Evolutionary conservation across 1,140 invertebrate species (phyloP).

Genomic region (Aphis gossypii): DNA sequence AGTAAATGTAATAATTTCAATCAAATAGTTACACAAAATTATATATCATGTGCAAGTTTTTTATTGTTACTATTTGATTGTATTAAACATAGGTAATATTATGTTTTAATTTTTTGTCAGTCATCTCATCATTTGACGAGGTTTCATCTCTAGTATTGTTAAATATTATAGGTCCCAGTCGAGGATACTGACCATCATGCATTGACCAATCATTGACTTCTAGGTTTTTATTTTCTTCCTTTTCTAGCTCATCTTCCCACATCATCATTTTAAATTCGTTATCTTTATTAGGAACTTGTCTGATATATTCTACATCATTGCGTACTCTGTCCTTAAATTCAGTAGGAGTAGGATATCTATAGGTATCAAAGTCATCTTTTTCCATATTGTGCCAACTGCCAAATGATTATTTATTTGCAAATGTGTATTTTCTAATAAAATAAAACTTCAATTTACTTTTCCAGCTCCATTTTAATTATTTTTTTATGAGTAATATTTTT

Average conservation of each 20-base stretch:
- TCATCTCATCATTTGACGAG: neutral
- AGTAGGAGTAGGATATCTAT: neutral
- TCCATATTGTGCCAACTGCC: neutral
- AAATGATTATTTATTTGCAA: neutral
- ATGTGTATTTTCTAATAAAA: neutral
- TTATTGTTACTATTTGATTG: neutral
- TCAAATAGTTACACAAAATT: neutral
- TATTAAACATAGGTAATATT: neutral
- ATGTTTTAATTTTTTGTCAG: neutral
- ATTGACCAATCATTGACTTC: conserved; percentile 44
- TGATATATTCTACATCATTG: neutral
- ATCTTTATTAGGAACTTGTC: conserved; percentile 31
- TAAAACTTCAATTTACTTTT: neutral
- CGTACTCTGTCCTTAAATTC: neutral
- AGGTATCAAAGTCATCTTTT: too few species aligned
- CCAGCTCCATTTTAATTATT: neutral
- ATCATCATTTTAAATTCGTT: conserved; percentile 20
- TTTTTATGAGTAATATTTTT: neutral
- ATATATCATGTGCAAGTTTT: neutral
- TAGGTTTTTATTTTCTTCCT: conserved; percentile 24
- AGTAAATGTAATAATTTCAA: neutral
- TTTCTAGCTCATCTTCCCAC: neutral
- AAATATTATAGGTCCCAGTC: conserved; percentile 26
- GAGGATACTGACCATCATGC: conserved; percentile 49
- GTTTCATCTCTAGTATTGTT: neutral